These are phyloP conservation scores for Stenurella melanura DNA, from an alignment of 2,888 invertebrate genomes.

Conservation along the genomic window DNA sequence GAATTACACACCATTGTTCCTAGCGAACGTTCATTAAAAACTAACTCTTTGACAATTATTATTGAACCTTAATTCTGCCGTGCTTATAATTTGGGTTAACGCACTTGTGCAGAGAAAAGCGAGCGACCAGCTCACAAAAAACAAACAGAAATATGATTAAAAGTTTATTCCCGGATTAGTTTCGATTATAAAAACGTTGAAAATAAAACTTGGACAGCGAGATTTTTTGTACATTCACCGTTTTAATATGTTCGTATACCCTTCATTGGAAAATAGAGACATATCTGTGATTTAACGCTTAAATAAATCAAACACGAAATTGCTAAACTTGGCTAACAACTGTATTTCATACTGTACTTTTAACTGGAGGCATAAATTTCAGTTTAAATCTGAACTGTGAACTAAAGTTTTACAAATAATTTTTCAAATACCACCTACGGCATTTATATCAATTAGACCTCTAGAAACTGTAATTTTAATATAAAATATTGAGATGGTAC, in stretches of 20 bases:
- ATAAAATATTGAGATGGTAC: too few relatives aligned
- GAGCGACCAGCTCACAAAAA: not conserved
- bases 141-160: not conserved
- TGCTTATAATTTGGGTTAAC: too few relatives aligned
- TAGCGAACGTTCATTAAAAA: too few relatives aligned
- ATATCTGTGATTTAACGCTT: conserved; percentile 1
- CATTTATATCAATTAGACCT: too few relatives aligned
- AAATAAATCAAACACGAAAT: conserved; percentile 2
- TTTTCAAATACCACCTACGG: too few relatives aligned
- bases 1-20: too few relatives aligned
- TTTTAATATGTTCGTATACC: not conserved
- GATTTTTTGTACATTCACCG: not conserved
- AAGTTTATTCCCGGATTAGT: not conserved
- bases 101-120: too few relatives aligned
- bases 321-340: not conserved
- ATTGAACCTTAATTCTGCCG: too few relatives aligned
- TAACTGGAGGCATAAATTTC: not conserved
- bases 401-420: too few relatives aligned
- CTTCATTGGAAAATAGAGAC: conserved; percentile 1
- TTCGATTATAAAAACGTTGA: not conserved
- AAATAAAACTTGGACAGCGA: not conserved
- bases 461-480: too few relatives aligned
- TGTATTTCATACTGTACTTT: not conserved
- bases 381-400: too few relatives aligned
- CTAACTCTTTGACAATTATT: too few relatives aligned